These are phyloP conservation scores for Archocentrus centrarchus DNA, from an alignment of 2,113 vertebrate species.

Conservation along the genomic window DNA sequence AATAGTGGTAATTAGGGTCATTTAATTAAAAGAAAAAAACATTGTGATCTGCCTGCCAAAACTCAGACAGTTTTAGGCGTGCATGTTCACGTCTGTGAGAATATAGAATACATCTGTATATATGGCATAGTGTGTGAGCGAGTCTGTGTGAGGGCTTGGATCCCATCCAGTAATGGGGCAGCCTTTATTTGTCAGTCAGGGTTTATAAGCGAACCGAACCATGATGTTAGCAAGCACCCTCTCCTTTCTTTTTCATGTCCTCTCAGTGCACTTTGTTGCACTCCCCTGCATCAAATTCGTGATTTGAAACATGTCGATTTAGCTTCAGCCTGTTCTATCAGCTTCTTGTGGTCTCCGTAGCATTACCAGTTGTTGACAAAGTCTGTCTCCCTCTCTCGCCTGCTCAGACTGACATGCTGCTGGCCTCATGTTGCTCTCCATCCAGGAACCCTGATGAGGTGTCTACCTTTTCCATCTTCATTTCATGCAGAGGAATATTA, in stretches of 20 bases:
- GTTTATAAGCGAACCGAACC: slow-evolving; percentile 53
- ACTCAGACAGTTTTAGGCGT: not conserved
- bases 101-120: not conserved
- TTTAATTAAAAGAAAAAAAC: not conserved
- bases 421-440: slow-evolving; percentile 23
- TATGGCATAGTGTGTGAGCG: not conserved
- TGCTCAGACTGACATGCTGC: slow-evolving; percentile 35
- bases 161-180: slow-evolving; percentile 55
- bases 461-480: slow-evolving; percentile 51
- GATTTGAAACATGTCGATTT: slow-evolving; percentile 38
- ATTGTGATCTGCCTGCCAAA: not conserved
- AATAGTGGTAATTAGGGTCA: not conserved
- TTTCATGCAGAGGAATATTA: slow-evolving; percentile 39
- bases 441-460: slow-evolving; percentile 38
- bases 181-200: slow-evolving; percentile 66
- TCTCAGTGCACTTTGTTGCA: slow-evolving; percentile 33
- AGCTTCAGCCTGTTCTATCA: not conserved
- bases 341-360: not conserved
- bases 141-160: slow-evolving; percentile 45
- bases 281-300: not conserved
- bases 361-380: slow-evolving; percentile 37
- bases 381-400: slow-evolving; percentile 24
- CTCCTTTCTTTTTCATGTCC: slow-evolving; percentile 16
- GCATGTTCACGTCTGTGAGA: not conserved
- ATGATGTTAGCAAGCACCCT: slow-evolving; percentile 38